phyloP scores from a whole-genome alignment of 2,113 vertebrate species.

The Paraplagusia blochii region DNA sequence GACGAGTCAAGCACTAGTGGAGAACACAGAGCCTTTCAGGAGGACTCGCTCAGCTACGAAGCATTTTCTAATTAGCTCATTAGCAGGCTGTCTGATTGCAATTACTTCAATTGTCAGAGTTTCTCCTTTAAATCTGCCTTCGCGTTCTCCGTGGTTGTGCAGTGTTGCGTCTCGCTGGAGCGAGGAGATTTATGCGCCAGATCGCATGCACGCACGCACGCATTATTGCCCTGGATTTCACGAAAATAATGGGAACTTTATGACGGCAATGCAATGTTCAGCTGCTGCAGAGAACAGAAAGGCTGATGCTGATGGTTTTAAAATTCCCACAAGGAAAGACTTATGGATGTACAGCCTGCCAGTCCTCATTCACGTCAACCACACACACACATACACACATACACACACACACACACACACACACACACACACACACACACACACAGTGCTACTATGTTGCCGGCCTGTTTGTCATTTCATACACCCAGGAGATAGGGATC shows the following conservation, averaged over 20 bases:
- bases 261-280: slow-evolving; percentile 45
- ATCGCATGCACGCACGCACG: slow-evolving; percentile 9
- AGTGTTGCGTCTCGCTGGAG: slow-evolving; percentile 6
- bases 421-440: neutral
- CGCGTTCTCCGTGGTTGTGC: slow-evolving; percentile 1
- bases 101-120: slow-evolving; percentile 59
- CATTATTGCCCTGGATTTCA: slow-evolving; percentile 35
- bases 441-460: slow-evolving; percentile 4
- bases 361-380: slow-evolving; percentile 12
- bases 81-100: slow-evolving; percentile 67
- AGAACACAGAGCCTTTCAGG: slow-evolving; percentile 30
- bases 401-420: too few species aligned
- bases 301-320: slow-evolving; percentile 33
- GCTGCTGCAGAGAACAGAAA: too few species aligned
- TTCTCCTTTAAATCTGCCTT: slow-evolving; percentile 31
- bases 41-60: slow-evolving; percentile 38
- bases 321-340: slow-evolving; percentile 30
- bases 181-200: slow-evolving; percentile 15
- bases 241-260: slow-evolving; percentile 41
- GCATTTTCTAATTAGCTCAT: slow-evolving; percentile 64
- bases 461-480: slow-evolving; percentile 42
- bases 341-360: slow-evolving; percentile 13
- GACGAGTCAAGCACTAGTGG: slow-evolving; percentile 26
- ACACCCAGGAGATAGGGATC: slow-evolving; percentile 47
- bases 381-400: too few species aligned